A percentile compares a stretch with the other conserved stretches of the same genome.
Conservation (phyloP, 2,888 invertebrate genomes). For the Nasonovia ribisnigri region DNA sequence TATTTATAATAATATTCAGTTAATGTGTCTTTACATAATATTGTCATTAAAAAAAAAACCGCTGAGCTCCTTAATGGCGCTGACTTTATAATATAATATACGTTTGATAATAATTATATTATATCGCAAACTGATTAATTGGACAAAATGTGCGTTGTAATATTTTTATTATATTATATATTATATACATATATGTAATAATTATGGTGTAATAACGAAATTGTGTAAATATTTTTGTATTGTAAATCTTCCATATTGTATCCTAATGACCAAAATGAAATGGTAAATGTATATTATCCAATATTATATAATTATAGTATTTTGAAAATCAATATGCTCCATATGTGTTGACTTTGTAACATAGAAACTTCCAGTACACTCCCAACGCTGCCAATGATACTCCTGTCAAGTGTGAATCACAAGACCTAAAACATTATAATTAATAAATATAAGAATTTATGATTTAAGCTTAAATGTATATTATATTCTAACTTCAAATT, state of each 20-base stretch:
- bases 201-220: slow-evolving; percentile 32
- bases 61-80: neutral
- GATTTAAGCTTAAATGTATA: neutral
- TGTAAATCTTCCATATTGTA: slow-evolving; percentile 58
- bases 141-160: neutral
- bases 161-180: slow-evolving; percentile 21
- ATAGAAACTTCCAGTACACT: slow-evolving; percentile 56
- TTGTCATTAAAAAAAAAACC: neutral
- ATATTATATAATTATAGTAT: slow-evolving; percentile 58
- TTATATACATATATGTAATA: slow-evolving; percentile 6
- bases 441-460: neutral
- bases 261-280: slow-evolving; percentile 50
- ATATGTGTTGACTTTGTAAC: slow-evolving; percentile 33
- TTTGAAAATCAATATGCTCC: slow-evolving; percentile 41
- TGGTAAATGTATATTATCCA: slow-evolving; percentile 51
- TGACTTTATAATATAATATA: neutral
- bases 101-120: neutral
- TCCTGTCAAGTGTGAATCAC: slow-evolving; percentile 34
- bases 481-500: slow-evolving; percentile 1
- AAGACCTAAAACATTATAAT: slow-evolving; percentile 11
- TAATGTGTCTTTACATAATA: slow-evolving; percentile 1
- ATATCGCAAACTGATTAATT: slow-evolving; percentile 6
- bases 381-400: slow-evolving; percentile 53
- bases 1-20: slow-evolving; percentile 21
- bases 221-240: slow-evolving; percentile 63